Base-by-base conservation (phyloP, 2,113 vertebrate genomes). In the Parus major region DNA sequence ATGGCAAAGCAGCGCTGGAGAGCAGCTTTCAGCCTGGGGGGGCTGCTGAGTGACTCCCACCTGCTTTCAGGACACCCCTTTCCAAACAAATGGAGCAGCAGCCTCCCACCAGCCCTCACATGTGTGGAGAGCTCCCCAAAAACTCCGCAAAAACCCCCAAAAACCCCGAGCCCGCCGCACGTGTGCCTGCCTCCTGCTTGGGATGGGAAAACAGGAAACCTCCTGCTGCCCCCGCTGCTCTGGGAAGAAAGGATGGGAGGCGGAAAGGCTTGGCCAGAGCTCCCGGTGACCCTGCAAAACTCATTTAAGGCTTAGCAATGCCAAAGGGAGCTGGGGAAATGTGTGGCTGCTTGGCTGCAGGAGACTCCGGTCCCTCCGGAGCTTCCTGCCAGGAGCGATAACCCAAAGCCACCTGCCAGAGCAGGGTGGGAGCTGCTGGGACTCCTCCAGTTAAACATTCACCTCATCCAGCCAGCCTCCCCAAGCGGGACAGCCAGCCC, bases 161-260 rank as follows among this genome's bases (percentile, higher is more conserved):
- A 39, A 82, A 79, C 14, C 33, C 2, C 0, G 53, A 60, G 19
- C 36, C 66, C 0, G 0, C 47, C 13, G 35, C 90, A 84, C 33
- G 3, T 35, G 83, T 14, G 5, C 22, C 72, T 35, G 83, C 84
- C 61, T 63, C 16, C 3, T 3, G 16, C 69, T 87, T 4, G 22
- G 73, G 81, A 92, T 41, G 80, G 80, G 55, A 94, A 94, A 95
- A 90, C 93, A 93, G 93, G 85, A 95, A 96, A 57, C 49, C 29
- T 39, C 82, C 75, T 1, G 31, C 77, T 6, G 33, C 79, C 2
- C 77, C 92, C 13, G 10, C 80, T 25, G 64, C 20, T 92, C 92
- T 57, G 87, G 79, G 86, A 94, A 90, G 70, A 64, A 53, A 86
- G 57, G 63, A 36, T 5, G 5, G 80, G 65, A 65, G 90, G 90